phyloP scores from a whole-genome alignment of 1,140 invertebrate species.

The Bombyx mandarina region DNA sequence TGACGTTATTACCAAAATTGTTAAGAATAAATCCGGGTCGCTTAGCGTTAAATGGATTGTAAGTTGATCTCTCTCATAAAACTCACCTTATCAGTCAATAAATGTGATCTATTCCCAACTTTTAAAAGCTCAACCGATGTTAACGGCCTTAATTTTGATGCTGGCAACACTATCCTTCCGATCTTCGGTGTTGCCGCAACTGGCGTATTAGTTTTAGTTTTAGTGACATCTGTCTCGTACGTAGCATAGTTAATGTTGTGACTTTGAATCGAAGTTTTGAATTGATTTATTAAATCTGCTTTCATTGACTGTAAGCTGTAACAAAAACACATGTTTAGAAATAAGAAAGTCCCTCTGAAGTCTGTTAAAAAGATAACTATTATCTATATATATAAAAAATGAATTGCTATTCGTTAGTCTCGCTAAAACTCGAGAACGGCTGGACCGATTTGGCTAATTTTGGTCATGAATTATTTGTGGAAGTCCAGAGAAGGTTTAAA shows the following conservation, averaged over 20 bases:
- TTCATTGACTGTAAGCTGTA: conserved; percentile 37
- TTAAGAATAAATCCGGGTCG: no score
- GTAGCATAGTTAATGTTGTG: conserved; percentile 25
- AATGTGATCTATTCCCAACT: conserved; percentile 7
- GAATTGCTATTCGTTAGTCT: no score
- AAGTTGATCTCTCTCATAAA: neutral
- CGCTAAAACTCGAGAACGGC: no score
- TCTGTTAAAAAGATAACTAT: no score
- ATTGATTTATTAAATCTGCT: conserved; percentile 21
- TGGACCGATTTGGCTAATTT: no score
- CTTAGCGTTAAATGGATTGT: no score
- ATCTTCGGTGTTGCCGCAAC: conserved; percentile 9
- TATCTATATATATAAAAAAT: no score
- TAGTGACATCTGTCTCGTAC: conserved; percentile 16
- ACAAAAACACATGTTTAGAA: conserved; percentile 7
- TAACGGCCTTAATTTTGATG: conserved; percentile 44
- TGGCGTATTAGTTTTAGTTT: conserved; percentile 1
- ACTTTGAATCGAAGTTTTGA: conserved; percentile 23
- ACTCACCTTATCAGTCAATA: conserved; percentile 20
- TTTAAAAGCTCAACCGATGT: conserved; percentile 35
- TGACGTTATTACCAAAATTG: no score
- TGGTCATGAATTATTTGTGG: no score
- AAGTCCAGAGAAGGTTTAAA: no score
- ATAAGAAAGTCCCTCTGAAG: no score
- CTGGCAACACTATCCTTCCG: conserved; percentile 36